A percentile compares a stretch with the other conserved stretches of the same genome.
These are phyloP conservation scores for Oreohelix idahoensis DNA, from an alignment of 1,140 invertebrate species.

Conservation along the genomic window DNA sequence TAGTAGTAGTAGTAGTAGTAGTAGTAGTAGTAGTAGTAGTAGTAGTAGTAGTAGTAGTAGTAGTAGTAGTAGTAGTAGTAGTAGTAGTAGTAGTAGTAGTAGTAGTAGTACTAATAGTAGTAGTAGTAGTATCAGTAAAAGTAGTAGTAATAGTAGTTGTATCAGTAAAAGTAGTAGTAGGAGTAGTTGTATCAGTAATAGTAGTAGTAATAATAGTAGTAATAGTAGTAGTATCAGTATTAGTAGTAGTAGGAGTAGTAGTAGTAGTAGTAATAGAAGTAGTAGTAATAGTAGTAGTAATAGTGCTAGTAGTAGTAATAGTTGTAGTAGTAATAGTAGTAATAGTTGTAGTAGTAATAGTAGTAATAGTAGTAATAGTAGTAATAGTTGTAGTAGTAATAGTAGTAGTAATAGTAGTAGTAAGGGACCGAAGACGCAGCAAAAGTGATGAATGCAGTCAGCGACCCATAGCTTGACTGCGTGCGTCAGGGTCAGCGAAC, in stretches of 20 bases:
- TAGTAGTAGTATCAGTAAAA: not conserved
- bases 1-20: conserved; percentile 5
- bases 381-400: conserved; percentile 4
- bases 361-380: too few species aligned
- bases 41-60: conserved; percentile 6
- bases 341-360: too few species aligned
- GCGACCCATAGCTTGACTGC: too few species aligned
- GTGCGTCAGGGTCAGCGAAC: too few species aligned
- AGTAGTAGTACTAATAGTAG: too few species aligned
- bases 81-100: conserved; percentile 9
- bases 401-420: conserved; percentile 7
- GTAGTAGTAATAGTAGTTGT: not conserved
- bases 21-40: conserved; percentile 6
- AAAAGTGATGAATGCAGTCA: too few species aligned
- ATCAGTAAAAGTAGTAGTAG: too few species aligned
- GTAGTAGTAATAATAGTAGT: conserved; percentile 3
- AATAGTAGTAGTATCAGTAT: too few species aligned
- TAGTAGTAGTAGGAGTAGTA: too few species aligned
- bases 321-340: too few species aligned
- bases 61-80: conserved; percentile 10
- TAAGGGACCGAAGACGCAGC: too few species aligned
- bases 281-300: conserved; percentile 3
- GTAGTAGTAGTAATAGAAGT: conserved; percentile 1
- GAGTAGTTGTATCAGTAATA: too few species aligned
- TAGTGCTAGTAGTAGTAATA: not conserved